phyloP scores from a whole-genome alignment of 1,140 invertebrate species.

The Halictus rubicundus region DNA sequence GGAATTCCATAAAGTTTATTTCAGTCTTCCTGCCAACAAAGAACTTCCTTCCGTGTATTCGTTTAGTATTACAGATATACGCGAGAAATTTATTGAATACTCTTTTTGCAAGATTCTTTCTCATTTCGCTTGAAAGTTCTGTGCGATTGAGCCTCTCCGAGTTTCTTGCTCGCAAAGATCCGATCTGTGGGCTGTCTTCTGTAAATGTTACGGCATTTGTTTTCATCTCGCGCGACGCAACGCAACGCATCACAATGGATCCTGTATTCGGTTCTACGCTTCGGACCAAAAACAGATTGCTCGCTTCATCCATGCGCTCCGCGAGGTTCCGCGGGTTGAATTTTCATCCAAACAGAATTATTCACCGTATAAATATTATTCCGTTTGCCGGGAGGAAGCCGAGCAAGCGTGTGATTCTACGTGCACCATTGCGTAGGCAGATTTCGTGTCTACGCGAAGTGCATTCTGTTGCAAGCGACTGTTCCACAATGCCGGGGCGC shows the following conservation, averaged over 20 bases:
- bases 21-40: not conserved
- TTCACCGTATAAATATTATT: slow-evolving; percentile 5
- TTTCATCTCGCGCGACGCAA: not conserved
- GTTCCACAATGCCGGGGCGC: not conserved
- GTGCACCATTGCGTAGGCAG: not conserved
- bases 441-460: slow-evolving; percentile 13
- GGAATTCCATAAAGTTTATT: not conserved
- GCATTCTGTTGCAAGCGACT: not conserved
- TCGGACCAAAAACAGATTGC: not conserved
- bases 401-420: not conserved
- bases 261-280: not conserved
- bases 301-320: not conserved
- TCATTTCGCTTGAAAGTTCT: no score
- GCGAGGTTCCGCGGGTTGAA: no score
- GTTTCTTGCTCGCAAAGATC: no score
- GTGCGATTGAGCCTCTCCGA: no score
- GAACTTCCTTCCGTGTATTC: not conserved
- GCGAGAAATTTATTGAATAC: no score
- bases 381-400: not conserved
- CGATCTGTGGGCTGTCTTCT: no score
- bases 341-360: not conserved
- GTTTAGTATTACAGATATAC: not conserved
- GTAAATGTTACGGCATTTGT: no score
- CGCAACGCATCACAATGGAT: not conserved
- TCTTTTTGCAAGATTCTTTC: no score